Evolutionary conservation across 2,113 vertebrate species (phyloP).

Genomic region (Entelurus aequoreus): DNA sequence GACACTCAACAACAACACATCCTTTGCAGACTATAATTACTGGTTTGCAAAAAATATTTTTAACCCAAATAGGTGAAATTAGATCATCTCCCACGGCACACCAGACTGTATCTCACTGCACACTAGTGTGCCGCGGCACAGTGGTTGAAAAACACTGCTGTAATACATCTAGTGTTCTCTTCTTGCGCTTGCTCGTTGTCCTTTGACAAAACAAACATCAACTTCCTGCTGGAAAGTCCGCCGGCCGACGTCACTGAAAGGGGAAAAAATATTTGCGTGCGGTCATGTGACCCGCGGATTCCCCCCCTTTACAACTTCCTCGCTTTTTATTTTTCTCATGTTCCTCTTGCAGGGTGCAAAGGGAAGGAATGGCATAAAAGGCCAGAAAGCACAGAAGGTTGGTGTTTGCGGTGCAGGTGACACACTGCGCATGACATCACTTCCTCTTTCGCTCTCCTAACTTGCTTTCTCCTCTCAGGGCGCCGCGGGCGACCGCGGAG

Average conservation of each 20-base stretch:
- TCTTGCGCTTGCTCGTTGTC: too few species aligned
- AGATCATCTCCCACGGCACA: too few species aligned
- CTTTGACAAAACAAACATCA: neutral
- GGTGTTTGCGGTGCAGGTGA: neutral
- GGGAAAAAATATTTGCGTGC: neutral
- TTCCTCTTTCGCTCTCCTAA: conserved; percentile 12
- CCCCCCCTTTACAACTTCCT: neutral
- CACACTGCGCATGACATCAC: neutral
- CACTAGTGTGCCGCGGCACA: too few species aligned
- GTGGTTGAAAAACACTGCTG: too few species aligned
- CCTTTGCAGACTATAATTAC: too few species aligned
- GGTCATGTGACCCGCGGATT: neutral
- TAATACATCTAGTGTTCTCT: too few species aligned
- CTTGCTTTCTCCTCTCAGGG: conserved; percentile 47
- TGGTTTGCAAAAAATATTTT: too few species aligned
- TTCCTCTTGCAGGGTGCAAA: conserved; percentile 51
- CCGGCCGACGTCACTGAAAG: neutral
- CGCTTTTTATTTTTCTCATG: neutral
- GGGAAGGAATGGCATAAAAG: conserved; percentile 61
- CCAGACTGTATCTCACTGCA: too few species aligned
- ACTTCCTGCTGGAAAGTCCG: neutral
- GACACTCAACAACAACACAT: too few species aligned
- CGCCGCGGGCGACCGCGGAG: conserved; percentile 53
- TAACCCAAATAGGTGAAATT: too few species aligned
- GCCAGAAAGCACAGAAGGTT: conserved; percentile 69